phyloP scores from a whole-genome alignment of 1,140 invertebrate genomes.

The Aphelinus certus region DNA sequence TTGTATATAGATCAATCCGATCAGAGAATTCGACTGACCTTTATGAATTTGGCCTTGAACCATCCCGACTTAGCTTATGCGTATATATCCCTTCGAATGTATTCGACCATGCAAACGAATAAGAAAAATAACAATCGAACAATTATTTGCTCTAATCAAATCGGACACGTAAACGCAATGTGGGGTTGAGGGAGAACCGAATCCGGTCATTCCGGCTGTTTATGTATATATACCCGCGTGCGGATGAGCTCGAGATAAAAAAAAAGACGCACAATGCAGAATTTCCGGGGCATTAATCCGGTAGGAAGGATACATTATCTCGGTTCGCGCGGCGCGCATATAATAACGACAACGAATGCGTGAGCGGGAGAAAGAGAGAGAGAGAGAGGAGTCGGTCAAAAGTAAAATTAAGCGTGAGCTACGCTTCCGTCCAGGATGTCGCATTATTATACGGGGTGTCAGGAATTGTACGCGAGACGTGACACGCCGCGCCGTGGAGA shows the following conservation, averaged over 20 bases:
- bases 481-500: too few species aligned
- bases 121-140: too few species aligned
- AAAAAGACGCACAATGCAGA: background rate
- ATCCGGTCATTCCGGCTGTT: slow-evolving; percentile 1
- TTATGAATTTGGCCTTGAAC: too few species aligned
- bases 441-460: background rate
- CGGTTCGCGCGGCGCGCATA: background rate
- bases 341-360: background rate
- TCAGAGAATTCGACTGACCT: too few species aligned
- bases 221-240: background rate
- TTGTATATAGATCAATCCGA: too few species aligned
- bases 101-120: too few species aligned
- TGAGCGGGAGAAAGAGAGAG: background rate
- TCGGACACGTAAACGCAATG: too few species aligned
- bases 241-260: background rate
- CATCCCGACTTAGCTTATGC: too few species aligned
- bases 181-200: background rate
- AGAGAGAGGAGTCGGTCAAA: slow-evolving; percentile 12
- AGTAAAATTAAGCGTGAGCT: slow-evolving; percentile 32
- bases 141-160: too few species aligned
- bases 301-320: slow-evolving; percentile 26
- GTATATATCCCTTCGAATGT: too few species aligned
- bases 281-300: slow-evolving; percentile 31
- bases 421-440: slow-evolving; percentile 28
- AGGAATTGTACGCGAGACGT: too few species aligned